Evolutionary conservation across 2,888 invertebrate species (phyloP).

Genomic region (Automeris io): DNA sequence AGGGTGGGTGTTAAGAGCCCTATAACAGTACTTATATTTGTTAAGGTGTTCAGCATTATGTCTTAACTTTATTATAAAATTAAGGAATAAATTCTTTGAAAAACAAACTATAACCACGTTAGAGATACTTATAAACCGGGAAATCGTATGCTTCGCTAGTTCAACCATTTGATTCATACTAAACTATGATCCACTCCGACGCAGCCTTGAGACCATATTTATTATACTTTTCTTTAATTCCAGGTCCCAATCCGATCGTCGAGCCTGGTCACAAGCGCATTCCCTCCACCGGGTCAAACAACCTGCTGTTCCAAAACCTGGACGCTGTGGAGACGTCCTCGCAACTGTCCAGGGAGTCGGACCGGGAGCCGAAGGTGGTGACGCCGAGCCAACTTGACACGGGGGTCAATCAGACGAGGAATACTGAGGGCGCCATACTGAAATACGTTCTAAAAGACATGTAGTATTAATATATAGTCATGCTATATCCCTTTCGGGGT

Average conservation of each 20-base stretch:
- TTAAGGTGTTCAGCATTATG: too few relatives aligned
- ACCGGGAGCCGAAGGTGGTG: constrained; percentile 25
- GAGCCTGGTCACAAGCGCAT: constrained; percentile 48
- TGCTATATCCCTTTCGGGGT: too few relatives aligned
- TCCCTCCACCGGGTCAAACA: constrained; percentile 59
- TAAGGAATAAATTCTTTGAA: too few relatives aligned
- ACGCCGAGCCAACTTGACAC: constrained; percentile 39
- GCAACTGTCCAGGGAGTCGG: constrained; percentile 45
- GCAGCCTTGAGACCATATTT: not conserved
- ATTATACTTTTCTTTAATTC: constrained; percentile 3
- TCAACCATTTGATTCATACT: not conserved
- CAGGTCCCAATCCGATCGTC: constrained; percentile 46
- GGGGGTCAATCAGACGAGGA: constrained; percentile 62
- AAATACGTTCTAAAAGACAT: constrained; percentile 68
- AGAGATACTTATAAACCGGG: too few relatives aligned
- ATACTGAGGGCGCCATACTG: constrained; percentile 65
- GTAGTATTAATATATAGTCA: constrained; percentile 25
- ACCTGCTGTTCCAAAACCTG: constrained; percentile 55
- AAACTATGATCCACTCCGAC: not conserved
- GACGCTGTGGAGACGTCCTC: constrained; percentile 50
- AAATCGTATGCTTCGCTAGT: not conserved
- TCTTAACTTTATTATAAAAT: too few relatives aligned
- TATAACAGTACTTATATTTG: too few relatives aligned
- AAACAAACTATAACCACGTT: too few relatives aligned
- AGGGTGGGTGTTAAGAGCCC: too few relatives aligned